Base-by-base conservation (phyloP, 2,113 vertebrate genomes). In the Coregonus clupeaformis region DNA sequence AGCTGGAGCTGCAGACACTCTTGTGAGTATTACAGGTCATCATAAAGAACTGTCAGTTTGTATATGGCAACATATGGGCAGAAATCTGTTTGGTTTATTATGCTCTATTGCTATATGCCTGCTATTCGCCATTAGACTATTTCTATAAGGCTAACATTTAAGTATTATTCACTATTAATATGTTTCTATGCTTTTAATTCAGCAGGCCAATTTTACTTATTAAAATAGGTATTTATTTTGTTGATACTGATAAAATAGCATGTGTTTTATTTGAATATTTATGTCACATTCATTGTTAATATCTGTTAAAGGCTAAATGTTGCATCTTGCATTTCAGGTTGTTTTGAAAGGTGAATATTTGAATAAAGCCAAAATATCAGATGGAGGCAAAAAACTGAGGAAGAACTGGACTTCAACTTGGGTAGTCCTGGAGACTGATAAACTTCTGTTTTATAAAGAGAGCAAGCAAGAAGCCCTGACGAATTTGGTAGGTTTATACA, bases 391-490 rank as follows among this genome's bases (percentile, higher is more conserved):
- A 84, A 98, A 97, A 85, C 90, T 95, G 88, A 96, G 95, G 91
- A 98, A 98, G 94, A 98, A 95, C 85, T 98, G 96, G 96, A 92
- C 92, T 55, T 89, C 84, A 0, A 91, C 94, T 76, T 96, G 96
- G 95, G 88, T 94, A 60, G 92, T 96, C 16, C 94, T 98, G 65
- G 94, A 93, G 5, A 85, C 87, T 59, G 88, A 77, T 73, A 95
- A 94, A 87, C 91, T 98, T 70, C 92, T 95, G 77, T 95, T 98
- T 85, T 95, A 96, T 87, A 98, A 98, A 88, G 96, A 98, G 78
- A 93, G 90, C 83, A 97, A 97, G 83, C 96, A 95, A 75, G 93
- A 95, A 2, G 82, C 91, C 0, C 27, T 91, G 73, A 83, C 89
- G 66, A 95, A 87, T 84, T 74, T 90, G 94, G 97, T 98, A 92